Base-by-base conservation (phyloP, 2,888 invertebrate genomes). In the Geotrupes spiniger region DNA sequence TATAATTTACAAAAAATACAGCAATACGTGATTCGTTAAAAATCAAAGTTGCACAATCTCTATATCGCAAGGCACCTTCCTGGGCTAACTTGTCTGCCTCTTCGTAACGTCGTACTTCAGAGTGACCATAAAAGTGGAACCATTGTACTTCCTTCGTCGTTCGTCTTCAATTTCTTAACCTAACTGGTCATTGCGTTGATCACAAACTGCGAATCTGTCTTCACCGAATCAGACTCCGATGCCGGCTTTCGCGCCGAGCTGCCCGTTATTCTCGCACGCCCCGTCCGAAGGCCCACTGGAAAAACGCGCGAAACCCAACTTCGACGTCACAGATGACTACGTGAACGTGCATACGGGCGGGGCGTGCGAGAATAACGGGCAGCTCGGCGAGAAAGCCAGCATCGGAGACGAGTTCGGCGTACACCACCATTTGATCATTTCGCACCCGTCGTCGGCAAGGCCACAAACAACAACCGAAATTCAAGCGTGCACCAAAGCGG, bases 391-490 rank as follows among this genome's bases (percentile, higher is more conserved):
- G 0, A 78, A 78, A 66, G 97, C 95, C 8, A 97, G 97, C 1
- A 80, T 92, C 47, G 98, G 98, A 1, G 92, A 97, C 4, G 99
- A 86, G 78, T 98, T 96, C 80, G 90, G 85, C 2, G 78, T 83
- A 28, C 73, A 78, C 50, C 85, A 92, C 75, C 78, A 81, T 0
- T 67, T 87, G 77, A 96, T 96, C 74, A 72, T 85, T 4, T 86
- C 89, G 83, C 84, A 63, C 87, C 89, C 1, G 87, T 94, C 0
- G 68, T 74, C 2, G 93, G 93, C 2, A 77, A 87, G 47, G 85
- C 90, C 4, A 98, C 98, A 0, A 99, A 99, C 69, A 98, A 99
- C 71, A 86, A 98, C 96, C 5, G 98, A 99, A 76, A 96, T 98
- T 52, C 87, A 93, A 75, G 98, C 92, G 1, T 86, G 89, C 0